phyloP scores from a whole-genome alignment of 2,797 vertebrate genomes.

The Champsocephalus esox region DNA sequence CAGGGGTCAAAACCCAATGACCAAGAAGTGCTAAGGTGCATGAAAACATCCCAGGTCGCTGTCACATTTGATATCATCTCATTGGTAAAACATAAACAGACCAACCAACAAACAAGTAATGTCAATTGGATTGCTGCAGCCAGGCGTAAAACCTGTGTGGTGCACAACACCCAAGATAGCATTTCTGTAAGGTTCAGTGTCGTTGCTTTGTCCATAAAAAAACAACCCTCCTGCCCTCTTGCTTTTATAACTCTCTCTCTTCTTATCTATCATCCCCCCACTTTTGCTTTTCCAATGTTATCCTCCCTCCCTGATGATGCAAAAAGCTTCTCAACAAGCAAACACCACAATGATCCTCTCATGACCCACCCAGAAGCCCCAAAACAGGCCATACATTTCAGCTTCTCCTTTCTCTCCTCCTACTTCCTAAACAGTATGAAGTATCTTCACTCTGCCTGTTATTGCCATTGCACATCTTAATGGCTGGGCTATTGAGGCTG shows the following conservation, averaged over 20 bases:
- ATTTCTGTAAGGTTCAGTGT: not conserved
- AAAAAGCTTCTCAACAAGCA: constrained; percentile 76
- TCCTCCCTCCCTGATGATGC: constrained; percentile 60
- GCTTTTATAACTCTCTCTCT: not conserved
- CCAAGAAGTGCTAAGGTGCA: not conserved
- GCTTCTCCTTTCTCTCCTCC: constrained; percentile 42
- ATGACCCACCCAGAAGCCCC: constrained; percentile 48
- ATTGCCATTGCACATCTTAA: constrained; percentile 73
- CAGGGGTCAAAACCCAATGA: not conserved
- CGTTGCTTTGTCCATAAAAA: too few species aligned
- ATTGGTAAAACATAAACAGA: not conserved
- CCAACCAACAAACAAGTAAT: not conserved
- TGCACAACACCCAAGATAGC: not conserved
- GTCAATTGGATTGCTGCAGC: not conserved
- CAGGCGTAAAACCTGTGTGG: not conserved
- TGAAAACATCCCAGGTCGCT: not conserved
- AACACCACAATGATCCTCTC: constrained; percentile 62
- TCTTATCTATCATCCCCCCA: not conserved
- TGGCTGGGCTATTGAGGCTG: constrained; percentile 66
- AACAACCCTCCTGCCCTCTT: not conserved
- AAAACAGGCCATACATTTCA: constrained; percentile 73
- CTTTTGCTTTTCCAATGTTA: constrained; percentile 13
- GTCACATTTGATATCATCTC: not conserved
- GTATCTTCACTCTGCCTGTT: constrained; percentile 59
- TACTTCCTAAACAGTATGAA: constrained; percentile 29